Base-by-base conservation (phyloP, 2,113 vertebrate species). In the Catagonus wagneri region DNA sequence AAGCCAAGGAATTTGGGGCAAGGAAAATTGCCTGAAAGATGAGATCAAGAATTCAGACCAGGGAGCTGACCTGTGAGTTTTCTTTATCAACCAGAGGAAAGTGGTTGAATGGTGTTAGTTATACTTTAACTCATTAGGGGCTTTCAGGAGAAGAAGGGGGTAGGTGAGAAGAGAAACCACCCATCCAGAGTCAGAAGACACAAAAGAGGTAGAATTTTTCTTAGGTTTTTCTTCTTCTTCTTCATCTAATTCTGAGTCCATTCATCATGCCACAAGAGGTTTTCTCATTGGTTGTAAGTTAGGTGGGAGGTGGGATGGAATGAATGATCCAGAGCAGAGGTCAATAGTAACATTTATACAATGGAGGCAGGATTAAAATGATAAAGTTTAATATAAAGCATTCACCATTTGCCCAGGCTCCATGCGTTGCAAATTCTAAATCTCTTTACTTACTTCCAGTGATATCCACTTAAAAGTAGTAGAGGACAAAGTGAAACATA, bases 111-210 rank as follows among this genome's bases (percentile, higher is more conserved):
- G 97, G 98, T 95, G 87, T 97, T 98, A 98, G 99, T 99, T 99
- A 99, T 98, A 99, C 98, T 99, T 99, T 99, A 99, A 99, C 99
- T 99, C 96, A 98, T 97, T 98, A 98, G 98, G 98, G 98, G 98
- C 96, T 98, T 98, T 95, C 96, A 97, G 94, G 89, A 94, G 98
- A 96, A 97, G 93, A 87, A 83, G 94, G 60, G 68, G 66, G 27
- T 34, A 60, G 36, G 19, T n/a, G 27, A 86, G 89, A 94, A 96
- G 50, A 66, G 83, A 95, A 96, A 75, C 75, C 36, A 27, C 39
- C 85, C 85, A 83, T 95, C 96, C 98, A 98, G 97, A 98, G 97
- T 98, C 97, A 98, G 94, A 96, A 93, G 95, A 98, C 97, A 99
- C 98, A 99, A 99, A 98, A 98, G 97, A 89, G 95, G 96, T 74